Conservation (phyloP, 2,113 vertebrate genomes). For the Panurus biarmicus region DNA sequence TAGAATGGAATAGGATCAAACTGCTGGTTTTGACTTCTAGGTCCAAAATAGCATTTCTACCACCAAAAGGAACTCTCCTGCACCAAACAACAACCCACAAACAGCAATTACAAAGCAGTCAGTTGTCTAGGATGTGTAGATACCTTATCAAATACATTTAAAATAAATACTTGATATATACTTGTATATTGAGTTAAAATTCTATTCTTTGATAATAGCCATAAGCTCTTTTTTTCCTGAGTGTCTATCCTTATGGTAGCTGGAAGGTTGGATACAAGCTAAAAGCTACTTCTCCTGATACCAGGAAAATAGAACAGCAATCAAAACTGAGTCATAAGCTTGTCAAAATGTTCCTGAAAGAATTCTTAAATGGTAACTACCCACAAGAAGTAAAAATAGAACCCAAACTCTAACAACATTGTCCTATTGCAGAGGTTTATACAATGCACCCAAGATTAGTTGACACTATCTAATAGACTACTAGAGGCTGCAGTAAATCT, state of each 20-base stretch:
- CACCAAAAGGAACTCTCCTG: not conserved
- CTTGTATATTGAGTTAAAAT: not conserved
- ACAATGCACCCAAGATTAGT: not conserved
- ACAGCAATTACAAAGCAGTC: not conserved
- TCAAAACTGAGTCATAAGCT: not conserved
- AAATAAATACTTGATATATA: not conserved
- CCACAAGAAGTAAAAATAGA: not conserved
- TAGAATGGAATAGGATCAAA: not conserved
- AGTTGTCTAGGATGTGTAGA: not conserved
- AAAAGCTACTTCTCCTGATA: not conserved
- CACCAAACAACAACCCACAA: not conserved
- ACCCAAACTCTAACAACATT: not conserved
- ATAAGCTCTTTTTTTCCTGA: not conserved
- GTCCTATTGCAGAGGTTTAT: not conserved
- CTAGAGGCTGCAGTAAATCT: not conserved
- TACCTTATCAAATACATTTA: not conserved
- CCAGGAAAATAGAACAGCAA: not conserved
- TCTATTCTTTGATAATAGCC: not conserved
- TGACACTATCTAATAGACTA: not conserved
- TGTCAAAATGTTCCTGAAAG: not conserved
- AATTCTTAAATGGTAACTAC: not conserved
- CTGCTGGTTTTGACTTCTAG: not conserved
- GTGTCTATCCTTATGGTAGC: not conserved
- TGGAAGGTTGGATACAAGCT: not conserved
- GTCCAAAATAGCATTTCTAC: not conserved